Evolutionary conservation across 2,797 vertebrate genomes (phyloP).

Genomic region (Rhinogobio ventralis): DNA sequence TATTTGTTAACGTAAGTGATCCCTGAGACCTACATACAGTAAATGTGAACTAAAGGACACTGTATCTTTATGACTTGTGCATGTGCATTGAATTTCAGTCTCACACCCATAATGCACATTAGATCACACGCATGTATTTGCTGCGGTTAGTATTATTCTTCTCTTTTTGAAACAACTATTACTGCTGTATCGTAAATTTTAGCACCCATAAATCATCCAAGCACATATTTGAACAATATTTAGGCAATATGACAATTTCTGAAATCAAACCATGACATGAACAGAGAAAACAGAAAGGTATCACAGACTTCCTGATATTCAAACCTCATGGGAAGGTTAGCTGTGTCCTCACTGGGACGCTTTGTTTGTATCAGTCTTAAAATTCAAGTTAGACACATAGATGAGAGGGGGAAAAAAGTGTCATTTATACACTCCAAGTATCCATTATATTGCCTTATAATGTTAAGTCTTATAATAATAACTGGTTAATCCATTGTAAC

Average conservation of each 20-base stretch:
- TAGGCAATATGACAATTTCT: not conserved
- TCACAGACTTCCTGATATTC: conserved; percentile 9
- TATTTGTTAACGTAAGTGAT: conserved; percentile 25
- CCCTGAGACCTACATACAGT: conserved; percentile 51
- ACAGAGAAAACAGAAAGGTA: not conserved
- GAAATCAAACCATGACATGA: conserved; percentile 6
- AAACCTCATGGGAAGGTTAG: conserved; percentile 21
- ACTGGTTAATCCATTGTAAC: conserved; percentile 5
- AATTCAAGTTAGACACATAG: conserved; percentile 31
- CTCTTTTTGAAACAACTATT: not conserved
- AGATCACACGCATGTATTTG: not conserved
- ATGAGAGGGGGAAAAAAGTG: not conserved
- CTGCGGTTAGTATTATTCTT: too few species aligned
- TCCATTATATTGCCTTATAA: not conserved
- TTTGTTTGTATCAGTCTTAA: conserved; percentile 40
- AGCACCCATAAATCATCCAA: conserved; percentile 2
- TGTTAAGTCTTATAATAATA: not conserved
- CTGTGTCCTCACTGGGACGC: conserved; percentile 44
- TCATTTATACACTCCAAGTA: conserved; percentile 5
- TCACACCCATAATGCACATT: not conserved
- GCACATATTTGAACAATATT: not conserved
- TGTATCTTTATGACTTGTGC: not conserved
- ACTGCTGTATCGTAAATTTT: not conserved
- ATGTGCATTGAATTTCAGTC: conserved; percentile 18
- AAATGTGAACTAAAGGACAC: conserved; percentile 27